Evolutionary conservation across 2,888 invertebrate species (phyloP).

Genomic region (Agriopis leucophaearia): DNA sequence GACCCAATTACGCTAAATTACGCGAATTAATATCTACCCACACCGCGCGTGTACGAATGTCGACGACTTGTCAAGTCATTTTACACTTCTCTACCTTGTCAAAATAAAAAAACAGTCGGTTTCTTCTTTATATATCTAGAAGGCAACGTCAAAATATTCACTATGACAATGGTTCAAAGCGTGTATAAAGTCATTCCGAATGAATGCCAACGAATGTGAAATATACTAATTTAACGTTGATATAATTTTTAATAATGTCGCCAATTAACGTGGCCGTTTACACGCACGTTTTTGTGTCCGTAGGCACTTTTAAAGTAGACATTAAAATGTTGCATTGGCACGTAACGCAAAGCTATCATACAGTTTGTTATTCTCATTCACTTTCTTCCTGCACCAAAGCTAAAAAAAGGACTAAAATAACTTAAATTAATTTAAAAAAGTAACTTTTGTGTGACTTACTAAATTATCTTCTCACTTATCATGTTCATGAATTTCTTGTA

Average conservation of each 20-base stretch:
- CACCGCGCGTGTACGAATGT: constrained; percentile 18
- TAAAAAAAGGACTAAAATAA: too few relatives aligned
- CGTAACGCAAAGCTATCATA: background rate
- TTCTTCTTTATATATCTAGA: background rate
- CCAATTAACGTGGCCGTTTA: constrained; percentile 28
- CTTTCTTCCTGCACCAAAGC: too few relatives aligned
- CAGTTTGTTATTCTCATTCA: background rate
- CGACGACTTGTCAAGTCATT: constrained; percentile 10
- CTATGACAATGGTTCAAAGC: constrained; percentile 1
- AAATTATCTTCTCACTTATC: too few relatives aligned
- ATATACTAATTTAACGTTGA: constrained; percentile 28
- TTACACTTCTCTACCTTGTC: background rate
- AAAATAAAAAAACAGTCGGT: background rate
- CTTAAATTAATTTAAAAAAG: too few relatives aligned
- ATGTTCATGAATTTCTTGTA: too few relatives aligned
- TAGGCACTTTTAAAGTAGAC: constrained; percentile 4
- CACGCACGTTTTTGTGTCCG: constrained; percentile 32
- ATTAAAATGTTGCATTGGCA: background rate
- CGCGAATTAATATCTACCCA: constrained; percentile 39
- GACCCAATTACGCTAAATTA: constrained; percentile 44
- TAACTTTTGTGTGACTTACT: too few relatives aligned
- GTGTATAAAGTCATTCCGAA: background rate
- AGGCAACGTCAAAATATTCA: background rate
- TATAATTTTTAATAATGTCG: constrained; percentile 32
- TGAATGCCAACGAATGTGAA: constrained; percentile 29